Evolutionary conservation across 2,797 vertebrate species (phyloP).

Genomic region (Coregonus suidteri): DNA sequence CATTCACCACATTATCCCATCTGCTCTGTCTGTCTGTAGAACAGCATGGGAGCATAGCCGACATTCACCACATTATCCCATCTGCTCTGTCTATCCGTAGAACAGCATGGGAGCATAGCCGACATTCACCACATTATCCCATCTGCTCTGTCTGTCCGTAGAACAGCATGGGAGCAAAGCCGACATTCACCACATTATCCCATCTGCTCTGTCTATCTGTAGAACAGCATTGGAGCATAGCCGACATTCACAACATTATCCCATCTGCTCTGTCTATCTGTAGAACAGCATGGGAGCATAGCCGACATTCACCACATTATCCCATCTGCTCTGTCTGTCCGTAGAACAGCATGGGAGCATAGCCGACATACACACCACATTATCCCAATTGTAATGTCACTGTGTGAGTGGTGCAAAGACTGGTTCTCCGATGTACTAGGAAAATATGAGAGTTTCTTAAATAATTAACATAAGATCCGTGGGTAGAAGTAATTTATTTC

Average conservation of each 20-base stretch:
- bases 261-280: not conserved
- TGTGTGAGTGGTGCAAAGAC: not conserved
- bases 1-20: not conserved
- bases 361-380: not conserved
- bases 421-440: not conserved
- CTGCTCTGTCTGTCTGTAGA: not conserved
- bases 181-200: not conserved
- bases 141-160: not conserved
- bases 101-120: not conserved
- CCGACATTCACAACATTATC: not conserved
- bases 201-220: not conserved
- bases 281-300: conserved; percentile 2
- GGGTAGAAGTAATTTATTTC: too few species aligned
- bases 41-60: not conserved
- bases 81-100: not conserved
- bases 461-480: not conserved
- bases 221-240: not conserved
- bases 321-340: not conserved
- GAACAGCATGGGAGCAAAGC: not conserved
- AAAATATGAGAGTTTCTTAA: not conserved
- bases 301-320: not conserved
- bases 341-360: conserved; percentile 1
- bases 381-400: not conserved
- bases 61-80: not conserved
- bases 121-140: not conserved